Conservation (phyloP, 2,113 vertebrate species). For the Hippotragus niger region DNA sequence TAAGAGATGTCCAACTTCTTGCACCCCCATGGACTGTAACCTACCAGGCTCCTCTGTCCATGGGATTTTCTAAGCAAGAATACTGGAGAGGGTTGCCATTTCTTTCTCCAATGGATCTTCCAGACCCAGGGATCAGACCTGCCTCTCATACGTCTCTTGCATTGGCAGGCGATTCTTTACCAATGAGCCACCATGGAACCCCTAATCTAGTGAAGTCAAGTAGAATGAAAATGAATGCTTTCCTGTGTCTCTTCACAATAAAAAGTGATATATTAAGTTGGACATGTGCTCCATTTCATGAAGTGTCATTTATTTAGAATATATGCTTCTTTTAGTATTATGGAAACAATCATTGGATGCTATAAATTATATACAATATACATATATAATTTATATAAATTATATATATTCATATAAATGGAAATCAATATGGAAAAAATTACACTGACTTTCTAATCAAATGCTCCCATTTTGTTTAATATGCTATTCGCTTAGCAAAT, state of each 20-base stretch:
- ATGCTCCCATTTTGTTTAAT: not conserved
- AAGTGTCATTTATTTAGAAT: slow-evolving; percentile 11
- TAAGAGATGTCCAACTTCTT: not conserved
- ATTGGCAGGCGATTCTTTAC: not conserved
- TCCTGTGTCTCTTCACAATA: not conserved
- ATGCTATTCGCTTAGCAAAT: not conserved
- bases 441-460: not conserved
- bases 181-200: not conserved
- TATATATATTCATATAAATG: not conserved
- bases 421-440: not conserved
- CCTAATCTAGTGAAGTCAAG: not conserved
- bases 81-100: not conserved
- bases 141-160: not conserved
- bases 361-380: not conserved
- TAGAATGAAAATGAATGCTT: slow-evolving; percentile 11
- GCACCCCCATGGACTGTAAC: not conserved
- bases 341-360: not conserved
- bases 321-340: not conserved
- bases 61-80: not conserved
- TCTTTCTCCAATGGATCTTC: not conserved
- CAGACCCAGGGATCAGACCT: not conserved
- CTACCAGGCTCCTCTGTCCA: not conserved
- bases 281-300: not conserved
- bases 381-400: not conserved
- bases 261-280: slow-evolving; percentile 9